Base-by-base conservation (phyloP, 1,140 invertebrate species). In the Lineus longissimus region DNA sequence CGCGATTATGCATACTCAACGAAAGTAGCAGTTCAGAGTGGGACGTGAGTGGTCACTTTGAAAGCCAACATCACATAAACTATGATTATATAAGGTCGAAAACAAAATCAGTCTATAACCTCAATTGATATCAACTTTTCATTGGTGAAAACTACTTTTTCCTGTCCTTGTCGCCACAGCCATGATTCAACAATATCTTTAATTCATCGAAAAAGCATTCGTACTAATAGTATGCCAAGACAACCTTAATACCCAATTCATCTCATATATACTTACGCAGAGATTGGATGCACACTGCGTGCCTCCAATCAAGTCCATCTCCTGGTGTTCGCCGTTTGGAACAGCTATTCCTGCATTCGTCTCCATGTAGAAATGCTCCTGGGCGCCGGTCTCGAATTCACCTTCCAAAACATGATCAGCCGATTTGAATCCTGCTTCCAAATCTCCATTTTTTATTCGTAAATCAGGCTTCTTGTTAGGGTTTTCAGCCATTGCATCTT, bases 331-430 rank as follows among this genome's bases (percentile, higher is more conserved):
- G 73, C 90, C 89, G 72, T 86, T 87, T 0, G 91, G 91, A 29
- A 27, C 30, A n/a, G 27, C 55, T 7, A 57, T 29, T 11, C 17
- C 55, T 11, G 55, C 73, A 23, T 94, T 87, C 0, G 93, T 94
- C 82, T 94, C 92, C 62, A 97, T 80, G 81, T 97, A 97, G 82
- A 97, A 97, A 78, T 97, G 94, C 79, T 96, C 93, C 77, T 97
- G 94, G 0, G 91, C 92, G 33, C 92, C 92, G 71, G 89, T 89
- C 66, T 88, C 85, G 41, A 91, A 83, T 74, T 88, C 86, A 15
- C 91, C 69, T 31, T 69, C 62, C 0, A 69, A 7, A n/a, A 69
- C 61, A 47, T 59, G 55, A 36, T 87, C 85, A 11, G 25, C 47
- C 4, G 6, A 23, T n/a, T 19, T 23, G n/a, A 51, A 51, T 6